Evolutionary conservation across 2,113 vertebrate species (phyloP).

Genomic region (Labeo rohita): DNA sequence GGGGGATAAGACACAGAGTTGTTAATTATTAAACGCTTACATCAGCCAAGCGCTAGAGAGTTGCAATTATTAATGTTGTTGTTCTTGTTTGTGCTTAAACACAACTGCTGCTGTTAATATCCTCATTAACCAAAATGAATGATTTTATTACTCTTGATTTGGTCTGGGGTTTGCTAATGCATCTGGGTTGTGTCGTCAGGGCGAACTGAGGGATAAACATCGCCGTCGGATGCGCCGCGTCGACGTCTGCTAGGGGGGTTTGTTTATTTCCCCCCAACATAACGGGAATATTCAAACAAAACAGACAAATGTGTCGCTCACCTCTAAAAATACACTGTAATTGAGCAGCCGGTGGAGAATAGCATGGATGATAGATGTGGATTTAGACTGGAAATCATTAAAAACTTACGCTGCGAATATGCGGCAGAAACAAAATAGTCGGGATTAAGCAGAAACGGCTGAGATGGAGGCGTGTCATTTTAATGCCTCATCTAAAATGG

Average conservation of each 20-base stretch:
- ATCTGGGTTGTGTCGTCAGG: constrained; percentile 71
- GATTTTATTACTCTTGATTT: constrained; percentile 83
- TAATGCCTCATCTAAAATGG: constrained; percentile 56
- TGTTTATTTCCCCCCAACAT: constrained; percentile 7
- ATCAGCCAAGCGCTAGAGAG: constrained; percentile 81
- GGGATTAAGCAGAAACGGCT: constrained; percentile 47
- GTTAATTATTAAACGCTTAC: constrained; percentile 86
- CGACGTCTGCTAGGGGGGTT: constrained; percentile 18
- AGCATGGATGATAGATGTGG: constrained; percentile 8
- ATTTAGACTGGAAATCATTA: constrained; percentile 42
- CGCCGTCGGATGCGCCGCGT: not conserved
- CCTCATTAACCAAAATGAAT: constrained; percentile 84
- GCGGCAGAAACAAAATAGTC: constrained; percentile 49
- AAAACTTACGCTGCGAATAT: constrained; percentile 44
- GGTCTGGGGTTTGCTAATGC: constrained; percentile 78
- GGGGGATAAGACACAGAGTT: constrained; percentile 81
- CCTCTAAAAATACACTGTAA: constrained; percentile 33
- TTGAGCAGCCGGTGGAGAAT: constrained; percentile 16
- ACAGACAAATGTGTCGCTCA: not conserved
- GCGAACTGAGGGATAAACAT: constrained; percentile 66
- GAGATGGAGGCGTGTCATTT: constrained; percentile 56
- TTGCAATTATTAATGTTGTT: constrained; percentile 84
- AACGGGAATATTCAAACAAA: not conserved
- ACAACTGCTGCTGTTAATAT: constrained; percentile 82
- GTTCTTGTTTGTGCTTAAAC: constrained; percentile 84